phyloP scores from a whole-genome alignment of 1,140 invertebrate genomes.

The Drosophila busckii region DNA sequence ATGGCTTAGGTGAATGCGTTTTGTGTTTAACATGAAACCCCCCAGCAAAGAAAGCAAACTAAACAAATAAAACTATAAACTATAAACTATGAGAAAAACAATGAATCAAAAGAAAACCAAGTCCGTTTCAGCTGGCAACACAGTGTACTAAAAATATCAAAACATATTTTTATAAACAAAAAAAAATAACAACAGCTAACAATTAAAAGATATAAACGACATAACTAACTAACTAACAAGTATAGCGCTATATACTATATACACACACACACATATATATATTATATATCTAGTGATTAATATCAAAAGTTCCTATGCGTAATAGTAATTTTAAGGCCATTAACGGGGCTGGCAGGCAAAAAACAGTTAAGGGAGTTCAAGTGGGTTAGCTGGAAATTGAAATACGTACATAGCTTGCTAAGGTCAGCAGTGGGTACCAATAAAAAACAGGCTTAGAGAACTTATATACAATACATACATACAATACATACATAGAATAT shows the following conservation, averaged over 20 bases:
- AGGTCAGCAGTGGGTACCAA: conserved; percentile 5
- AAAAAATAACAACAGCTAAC: conserved; percentile 45
- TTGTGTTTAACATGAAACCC: conserved; percentile 63
- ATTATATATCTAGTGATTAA: conserved; percentile 76
- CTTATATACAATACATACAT: conserved; percentile 20
- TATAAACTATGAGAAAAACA: conserved; percentile 2
- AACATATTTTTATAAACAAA: conserved; percentile 40
- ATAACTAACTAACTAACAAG: conserved; percentile 13
- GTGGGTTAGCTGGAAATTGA: conserved; percentile 34
- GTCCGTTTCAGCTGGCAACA: conserved; percentile 75
- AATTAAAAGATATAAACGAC: conserved; percentile 7
- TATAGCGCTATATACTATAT: conserved; percentile 30
- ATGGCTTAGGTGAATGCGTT: conserved; percentile 15
- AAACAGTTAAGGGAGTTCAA: neutral
- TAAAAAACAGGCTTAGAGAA: too few relatives aligned
- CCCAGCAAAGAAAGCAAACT: conserved; percentile 10
- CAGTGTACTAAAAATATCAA: conserved; percentile 44
- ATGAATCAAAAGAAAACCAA: conserved; percentile 46
- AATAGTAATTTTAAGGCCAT: conserved; percentile 61
- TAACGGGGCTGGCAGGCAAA: conserved; percentile 21
- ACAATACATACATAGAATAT: conserved; percentile 31
- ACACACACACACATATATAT: conserved; percentile 30
- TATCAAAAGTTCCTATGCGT: conserved; percentile 78
- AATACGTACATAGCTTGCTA: conserved; percentile 61
- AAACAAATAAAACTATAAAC: conserved; percentile 9